Conservation (phyloP, 2,113 vertebrate genomes). For the Antigone vipio region DNA sequence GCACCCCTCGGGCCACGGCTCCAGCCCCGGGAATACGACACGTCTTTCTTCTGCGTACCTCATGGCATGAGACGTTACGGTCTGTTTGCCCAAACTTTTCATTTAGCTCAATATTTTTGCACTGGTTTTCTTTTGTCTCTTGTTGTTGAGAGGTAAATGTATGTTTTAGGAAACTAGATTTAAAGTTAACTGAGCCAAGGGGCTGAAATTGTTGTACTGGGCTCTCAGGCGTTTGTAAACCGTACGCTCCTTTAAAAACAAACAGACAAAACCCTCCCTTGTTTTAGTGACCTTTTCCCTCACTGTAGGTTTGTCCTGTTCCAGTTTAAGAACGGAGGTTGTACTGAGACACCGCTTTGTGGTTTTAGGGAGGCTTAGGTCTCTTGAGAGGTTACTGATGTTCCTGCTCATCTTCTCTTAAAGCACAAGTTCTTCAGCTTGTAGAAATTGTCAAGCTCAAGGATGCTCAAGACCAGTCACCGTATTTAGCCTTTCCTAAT, state of each 20-base stretch:
- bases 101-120: background rate
- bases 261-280: background rate
- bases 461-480: background rate
- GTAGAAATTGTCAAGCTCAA: background rate
- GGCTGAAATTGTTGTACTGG: background rate
- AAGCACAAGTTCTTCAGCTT: background rate
- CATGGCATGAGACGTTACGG: rapidly evolving
- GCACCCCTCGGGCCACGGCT: background rate
- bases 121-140: background rate
- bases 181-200: background rate
- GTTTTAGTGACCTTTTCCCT: background rate
- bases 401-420: background rate
- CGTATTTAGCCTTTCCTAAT: background rate
- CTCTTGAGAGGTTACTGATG: background rate
- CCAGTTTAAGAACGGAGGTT: background rate
- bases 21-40: background rate
- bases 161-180: rapidly evolving
- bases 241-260: background rate
- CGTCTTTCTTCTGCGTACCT: background rate
- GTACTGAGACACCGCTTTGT: background rate
- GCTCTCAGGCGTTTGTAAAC: background rate
- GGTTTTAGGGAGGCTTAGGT: background rate
- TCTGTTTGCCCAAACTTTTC: background rate
- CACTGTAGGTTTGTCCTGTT: background rate
- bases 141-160: background rate